Base-by-base conservation (phyloP, 2,797 vertebrate species). In the Diplodus puntazzo region DNA sequence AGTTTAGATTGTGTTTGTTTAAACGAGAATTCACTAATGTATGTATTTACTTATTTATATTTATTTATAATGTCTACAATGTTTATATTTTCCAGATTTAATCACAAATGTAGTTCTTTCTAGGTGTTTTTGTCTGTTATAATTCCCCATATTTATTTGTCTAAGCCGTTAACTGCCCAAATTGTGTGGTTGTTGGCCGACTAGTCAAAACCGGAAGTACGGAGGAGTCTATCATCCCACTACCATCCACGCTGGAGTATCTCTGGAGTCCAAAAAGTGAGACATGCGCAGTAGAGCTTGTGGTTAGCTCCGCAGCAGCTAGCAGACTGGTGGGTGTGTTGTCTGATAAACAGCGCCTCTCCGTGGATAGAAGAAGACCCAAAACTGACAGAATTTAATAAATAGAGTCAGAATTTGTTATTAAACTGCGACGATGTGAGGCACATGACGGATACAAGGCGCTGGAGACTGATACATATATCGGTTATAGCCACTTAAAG, bases 261-360 rank as follows among this genome's bases (percentile, higher is more conserved):
- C 75, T 86, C n/a, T 69, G 79, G 2, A 5, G 20, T 1, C 1
- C n/a, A 42, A 3, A 3, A 42, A 46, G 23, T 27, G 11, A 42
- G 57, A 55, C 86, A 86, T 81, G 83, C 84, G 87, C 86, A 86
- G 65, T 17, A 23, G n/a, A 13, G 18, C n/a, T 39, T 0, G 1
- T 3, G 7, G 8, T 10, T 14, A 4, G 6, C 11, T 20, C 12
- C 3, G 1, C 3, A 43, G 8, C 53, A 10, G 64, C 2, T 8
- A 17, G 0, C 5, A 45, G 9, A 9, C 1, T 20, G 2, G 4
- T 12, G 3, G 21, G 23, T 6, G 48, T 65, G 52, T 49, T 55
- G 34, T 67, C 54, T 30, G 69, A 48, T 21, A 5, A 80, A 91
- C 79, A 91, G 90, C 89, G 92, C 89, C 93, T 58, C 92, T 73